Evolutionary conservation across 2,113 vertebrate species (phyloP).

Genomic region (Tympanuchus pallidicinctus): DNA sequence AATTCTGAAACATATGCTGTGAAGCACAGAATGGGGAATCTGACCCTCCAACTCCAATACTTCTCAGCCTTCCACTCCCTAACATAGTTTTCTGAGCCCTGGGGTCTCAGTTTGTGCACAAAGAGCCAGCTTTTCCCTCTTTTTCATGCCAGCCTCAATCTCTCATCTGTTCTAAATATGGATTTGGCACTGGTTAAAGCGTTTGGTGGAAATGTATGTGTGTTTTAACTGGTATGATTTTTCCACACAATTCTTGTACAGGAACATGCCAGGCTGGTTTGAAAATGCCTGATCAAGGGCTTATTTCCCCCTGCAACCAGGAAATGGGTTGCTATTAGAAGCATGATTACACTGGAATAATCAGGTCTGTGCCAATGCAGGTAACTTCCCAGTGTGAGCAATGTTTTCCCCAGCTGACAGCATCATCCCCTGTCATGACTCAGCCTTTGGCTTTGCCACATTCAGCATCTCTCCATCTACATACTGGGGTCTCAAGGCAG

Average conservation of each 20-base stretch:
- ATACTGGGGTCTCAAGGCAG: not conserved
- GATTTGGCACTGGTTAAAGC: constrained; percentile 17
- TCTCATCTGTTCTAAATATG: constrained; percentile 3
- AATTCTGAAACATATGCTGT: constrained; percentile 19
- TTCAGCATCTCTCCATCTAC: not conserved
- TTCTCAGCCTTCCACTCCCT: not conserved
- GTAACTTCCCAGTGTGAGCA: accelerated
- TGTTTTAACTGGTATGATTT: not conserved
- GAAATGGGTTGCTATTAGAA: not conserved
- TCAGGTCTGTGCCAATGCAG: accelerated
- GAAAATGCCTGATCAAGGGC: not conserved
- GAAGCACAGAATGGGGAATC: not conserved
- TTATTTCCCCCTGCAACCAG: not conserved
- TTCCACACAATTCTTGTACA: not conserved
- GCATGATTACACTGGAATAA: not conserved
- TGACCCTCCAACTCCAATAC: constrained; percentile 46
- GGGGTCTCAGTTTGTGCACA: not conserved
- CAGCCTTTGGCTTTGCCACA: accelerated
- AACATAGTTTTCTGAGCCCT: not conserved
- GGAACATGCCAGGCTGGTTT: not conserved
- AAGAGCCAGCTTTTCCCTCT: constrained; percentile 35
- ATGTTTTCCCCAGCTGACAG: not conserved
- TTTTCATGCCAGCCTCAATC: constrained; percentile 14
- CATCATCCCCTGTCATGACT: not conserved
- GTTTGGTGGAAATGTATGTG: not conserved